Evolutionary conservation across 2,797 vertebrate species (phyloP), one percentile per base, ranked within the genome.

Genomic region (Cetoscarus ocellatus): DNA sequence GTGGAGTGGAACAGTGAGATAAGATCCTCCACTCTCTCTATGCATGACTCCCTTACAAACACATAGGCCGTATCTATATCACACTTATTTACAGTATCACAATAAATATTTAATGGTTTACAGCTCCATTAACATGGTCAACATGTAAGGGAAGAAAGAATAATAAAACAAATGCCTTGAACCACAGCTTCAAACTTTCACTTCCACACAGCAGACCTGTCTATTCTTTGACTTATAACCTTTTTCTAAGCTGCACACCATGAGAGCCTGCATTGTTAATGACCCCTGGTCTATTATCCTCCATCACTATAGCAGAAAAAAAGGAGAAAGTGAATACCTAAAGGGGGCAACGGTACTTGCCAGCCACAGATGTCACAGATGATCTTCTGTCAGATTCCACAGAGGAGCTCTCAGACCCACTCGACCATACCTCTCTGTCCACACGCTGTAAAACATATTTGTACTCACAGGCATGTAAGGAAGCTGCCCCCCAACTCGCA

Each of bases 41-140:
- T 10, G 35, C 35, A 15, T 36, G 52, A n/a, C 78, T 62, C 87
- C 85, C 71, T 86, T 38, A 77, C 35, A 42, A 67, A 66, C 6
- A 55, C 53, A 63, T 54, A 43, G 40, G 49, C 69, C 35, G 8
- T 84, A 71, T 80, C 73, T 56, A 78, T 67, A 81, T 67, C 73
- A 71, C 57, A 72, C 60, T 73, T 61, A 73, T 79, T 86, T 73
- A 70, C 64, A 51, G 56, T 57, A 67, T 73, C 58, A 57, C 60
- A 49, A 70, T 87, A 60, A 77, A 81, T 88, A 71, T 74, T 79
- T 83, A 34, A 89, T 80, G 73, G 55, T 66, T 44, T 71, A 85
- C 84, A 75, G 73, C 74, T 75, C 54, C 14, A 50, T 79, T 68
- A 63, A 69, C 70, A 62, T 67, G 75, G 76, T 75, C 19, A 69